These are phyloP conservation scores for Petrocephalus sullivani DNA, from an alignment of 2,797 vertebrate genomes.

Conservation along the genomic window DNA sequence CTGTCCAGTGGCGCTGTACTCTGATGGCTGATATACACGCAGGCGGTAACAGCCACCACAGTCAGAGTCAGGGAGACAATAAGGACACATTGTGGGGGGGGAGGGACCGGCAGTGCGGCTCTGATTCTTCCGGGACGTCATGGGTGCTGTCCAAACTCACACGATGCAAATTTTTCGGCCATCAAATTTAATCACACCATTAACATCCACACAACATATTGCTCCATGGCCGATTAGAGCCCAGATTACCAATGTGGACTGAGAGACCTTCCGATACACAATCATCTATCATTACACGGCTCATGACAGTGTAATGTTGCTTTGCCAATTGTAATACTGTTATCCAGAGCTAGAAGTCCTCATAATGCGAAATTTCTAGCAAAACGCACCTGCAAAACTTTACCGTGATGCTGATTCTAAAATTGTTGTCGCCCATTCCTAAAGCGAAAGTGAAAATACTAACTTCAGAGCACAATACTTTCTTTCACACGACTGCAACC, in stretches of 20 bases:
- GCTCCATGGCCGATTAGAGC: not conserved
- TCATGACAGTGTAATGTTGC: not conserved
- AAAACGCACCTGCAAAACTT: not conserved
- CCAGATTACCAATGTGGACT: not conserved
- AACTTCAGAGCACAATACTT: not conserved
- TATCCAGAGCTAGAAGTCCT: not conserved
- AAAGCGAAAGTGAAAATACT: not conserved
- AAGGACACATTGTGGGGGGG: not conserved
- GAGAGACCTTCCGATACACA: not conserved
- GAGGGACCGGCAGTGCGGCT: slow-evolving; percentile 10
- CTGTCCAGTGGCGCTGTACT: not conserved
- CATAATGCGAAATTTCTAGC: not conserved
- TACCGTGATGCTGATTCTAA: not conserved
- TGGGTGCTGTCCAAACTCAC: not conserved
- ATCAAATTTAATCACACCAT: not conserved
- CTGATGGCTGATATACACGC: not conserved
- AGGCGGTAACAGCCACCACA: not conserved
- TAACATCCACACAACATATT: not conserved
- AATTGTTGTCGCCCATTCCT: not conserved
- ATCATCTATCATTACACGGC: not conserved
- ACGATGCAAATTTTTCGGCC: not conserved
- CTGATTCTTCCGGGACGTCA: not conserved
- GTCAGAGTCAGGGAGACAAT: not conserved
- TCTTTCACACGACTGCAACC: not conserved
- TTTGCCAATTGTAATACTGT: not conserved